A percentile compares a stretch with the other conserved stretches of the same genome.
Conservation (phyloP, 2,888 invertebrate genomes). For the Drosophila fungiperda region DNA sequence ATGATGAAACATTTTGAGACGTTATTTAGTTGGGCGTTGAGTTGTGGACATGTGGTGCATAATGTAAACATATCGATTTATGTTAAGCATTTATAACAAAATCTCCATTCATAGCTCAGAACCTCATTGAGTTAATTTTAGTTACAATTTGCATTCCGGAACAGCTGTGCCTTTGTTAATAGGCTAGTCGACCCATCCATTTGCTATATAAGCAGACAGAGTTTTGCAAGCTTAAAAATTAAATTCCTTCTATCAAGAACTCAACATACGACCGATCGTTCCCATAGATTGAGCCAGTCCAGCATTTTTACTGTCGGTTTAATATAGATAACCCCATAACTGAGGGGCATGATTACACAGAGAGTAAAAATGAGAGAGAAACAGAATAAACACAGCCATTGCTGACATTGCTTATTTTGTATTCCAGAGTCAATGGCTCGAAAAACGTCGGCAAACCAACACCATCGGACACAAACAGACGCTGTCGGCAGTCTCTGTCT, state of each 20-base stretch:
- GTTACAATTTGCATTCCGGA: background rate
- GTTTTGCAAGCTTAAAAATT: conserved; percentile 20
- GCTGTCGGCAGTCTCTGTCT: background rate
- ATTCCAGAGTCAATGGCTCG: too few species aligned
- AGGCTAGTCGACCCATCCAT: background rate
- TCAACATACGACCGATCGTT: too few species aligned
- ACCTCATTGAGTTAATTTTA: background rate
- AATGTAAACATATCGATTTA: background rate
- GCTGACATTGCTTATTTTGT: too few species aligned
- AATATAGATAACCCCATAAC: background rate
- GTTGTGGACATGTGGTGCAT: background rate
- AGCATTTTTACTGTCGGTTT: too few species aligned
- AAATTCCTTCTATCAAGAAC: conserved; percentile 25
- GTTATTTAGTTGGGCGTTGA: background rate
- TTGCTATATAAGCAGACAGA: conserved; percentile 12
- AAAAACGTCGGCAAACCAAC: too few species aligned
- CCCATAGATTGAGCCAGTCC: background rate
- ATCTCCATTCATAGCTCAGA: background rate
- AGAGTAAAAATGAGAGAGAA: background rate
- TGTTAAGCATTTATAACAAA: background rate
- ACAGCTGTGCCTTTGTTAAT: background rate
- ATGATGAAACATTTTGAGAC: background rate
- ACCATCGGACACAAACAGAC: background rate
- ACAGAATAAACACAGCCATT: background rate
- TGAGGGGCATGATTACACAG: background rate